phyloP scores from a whole-genome alignment of 2,113 vertebrate genomes.

The Collichthys lucidus region DNA sequence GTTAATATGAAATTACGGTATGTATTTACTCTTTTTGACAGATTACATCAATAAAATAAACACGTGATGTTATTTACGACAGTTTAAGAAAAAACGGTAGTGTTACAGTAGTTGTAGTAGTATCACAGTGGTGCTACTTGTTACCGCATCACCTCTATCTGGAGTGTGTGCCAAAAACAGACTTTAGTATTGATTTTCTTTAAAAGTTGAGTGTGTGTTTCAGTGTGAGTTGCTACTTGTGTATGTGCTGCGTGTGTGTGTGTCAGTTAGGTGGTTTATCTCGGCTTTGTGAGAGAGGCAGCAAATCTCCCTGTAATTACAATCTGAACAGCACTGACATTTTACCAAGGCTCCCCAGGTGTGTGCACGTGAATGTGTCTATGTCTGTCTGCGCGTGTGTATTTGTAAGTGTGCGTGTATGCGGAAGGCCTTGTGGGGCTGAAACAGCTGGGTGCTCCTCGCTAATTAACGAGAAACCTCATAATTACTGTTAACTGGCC shows the following conservation, averaged over 20 bases:
- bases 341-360: slow-evolving; percentile 74
- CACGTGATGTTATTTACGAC: slow-evolving; percentile 1
- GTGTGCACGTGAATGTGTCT: slow-evolving; percentile 39
- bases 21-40: background rate
- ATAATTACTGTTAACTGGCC: slow-evolving; percentile 81
- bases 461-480: slow-evolving; percentile 80
- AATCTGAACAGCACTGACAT: slow-evolving; percentile 77
- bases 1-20: background rate
- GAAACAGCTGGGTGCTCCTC: slow-evolving; percentile 82
- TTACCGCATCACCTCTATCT: slow-evolving; percentile 35
- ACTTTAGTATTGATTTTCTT: slow-evolving; percentile 54
- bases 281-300: slow-evolving; percentile 65
- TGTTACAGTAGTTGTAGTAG: too few relatives aligned
- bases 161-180: slow-evolving; percentile 25
- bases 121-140: slow-evolving; percentile 20
- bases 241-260: slow-evolving; percentile 23
- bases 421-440: slow-evolving; percentile 73
- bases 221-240: background rate
- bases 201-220: slow-evolving; percentile 49
- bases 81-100: slow-evolving; percentile 1
- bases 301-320: slow-evolving; percentile 80
- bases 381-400: slow-evolving; percentile 21
- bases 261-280: slow-evolving; percentile 73
- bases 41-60: slow-evolving; percentile 1
- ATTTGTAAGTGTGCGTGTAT: slow-evolving; percentile 43